Conservation (phyloP, 2,888 invertebrate genomes). For the Trichacis sp. region DNA sequence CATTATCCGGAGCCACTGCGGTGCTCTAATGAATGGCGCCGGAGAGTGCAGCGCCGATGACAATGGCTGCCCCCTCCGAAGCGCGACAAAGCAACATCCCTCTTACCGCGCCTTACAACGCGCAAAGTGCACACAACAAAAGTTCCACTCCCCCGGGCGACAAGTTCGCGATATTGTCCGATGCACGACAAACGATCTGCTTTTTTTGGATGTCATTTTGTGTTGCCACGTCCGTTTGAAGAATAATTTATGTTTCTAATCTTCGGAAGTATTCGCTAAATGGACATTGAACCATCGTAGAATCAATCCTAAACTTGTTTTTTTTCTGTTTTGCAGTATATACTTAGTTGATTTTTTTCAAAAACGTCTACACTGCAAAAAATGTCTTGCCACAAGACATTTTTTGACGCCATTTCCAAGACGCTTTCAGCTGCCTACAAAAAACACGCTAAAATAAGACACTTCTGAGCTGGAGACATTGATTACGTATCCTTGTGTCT, state of each 20-base stretch:
- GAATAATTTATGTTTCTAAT: slow-evolving; percentile 3
- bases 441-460: too few relatives aligned
- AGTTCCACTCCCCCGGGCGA: slow-evolving; percentile 38
- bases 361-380: too few relatives aligned
- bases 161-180: slow-evolving; percentile 39
- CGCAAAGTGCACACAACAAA: slow-evolving; percentile 43
- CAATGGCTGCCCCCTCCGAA: slow-evolving; percentile 39
- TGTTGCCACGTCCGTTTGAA: slow-evolving; percentile 4
- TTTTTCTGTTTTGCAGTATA: too few relatives aligned
- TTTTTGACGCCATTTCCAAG: too few relatives aligned
- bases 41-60: slow-evolving; percentile 39
- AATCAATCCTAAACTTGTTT: too few relatives aligned
- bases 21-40: slow-evolving; percentile 43
- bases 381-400: too few relatives aligned
- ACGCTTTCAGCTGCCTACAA: too few relatives aligned
- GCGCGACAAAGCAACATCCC: slow-evolving; percentile 41
- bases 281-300: too few relatives aligned
- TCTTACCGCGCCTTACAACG: slow-evolving; percentile 28
- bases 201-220: slow-evolving; percentile 27
- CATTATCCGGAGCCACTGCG: slow-evolving; percentile 41
- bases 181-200: slow-evolving; percentile 34
- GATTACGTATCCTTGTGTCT: too few relatives aligned
- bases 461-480: too few relatives aligned
- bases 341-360: too few relatives aligned
- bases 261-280: too few relatives aligned